Conservation (phyloP, 2,113 vertebrate genomes). For the Chaenocephalus aceratus region DNA sequence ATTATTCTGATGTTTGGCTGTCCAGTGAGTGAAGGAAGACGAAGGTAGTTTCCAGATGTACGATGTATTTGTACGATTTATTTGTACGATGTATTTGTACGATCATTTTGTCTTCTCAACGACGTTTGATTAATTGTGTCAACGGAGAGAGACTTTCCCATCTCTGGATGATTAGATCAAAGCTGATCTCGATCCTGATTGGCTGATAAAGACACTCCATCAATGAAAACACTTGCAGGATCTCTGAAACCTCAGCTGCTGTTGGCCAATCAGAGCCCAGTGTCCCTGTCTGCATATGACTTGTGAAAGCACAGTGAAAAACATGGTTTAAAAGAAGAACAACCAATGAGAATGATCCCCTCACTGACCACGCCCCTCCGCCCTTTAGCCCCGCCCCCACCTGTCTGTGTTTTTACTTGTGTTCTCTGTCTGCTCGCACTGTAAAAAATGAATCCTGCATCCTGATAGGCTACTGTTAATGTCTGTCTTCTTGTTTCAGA, state of each 20-base stretch:
- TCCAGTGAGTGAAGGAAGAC: conserved; percentile 17
- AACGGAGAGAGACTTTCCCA: too few species aligned
- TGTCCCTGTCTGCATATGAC: not conserved
- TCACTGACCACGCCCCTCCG: not conserved
- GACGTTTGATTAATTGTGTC: too few species aligned
- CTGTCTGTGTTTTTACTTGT: conserved; percentile 16
- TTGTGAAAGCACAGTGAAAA: not conserved
- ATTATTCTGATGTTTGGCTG: conserved; percentile 14
- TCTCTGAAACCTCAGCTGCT: not conserved
- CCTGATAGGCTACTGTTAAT: conserved; percentile 56
- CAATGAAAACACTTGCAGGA: not conserved
- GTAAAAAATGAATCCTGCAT: conserved; percentile 56
- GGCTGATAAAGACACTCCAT: not conserved
- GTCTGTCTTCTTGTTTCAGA: conserved; percentile 47
- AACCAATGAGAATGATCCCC: not conserved
- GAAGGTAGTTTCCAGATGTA: too few species aligned
- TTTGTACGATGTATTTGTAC: too few species aligned
- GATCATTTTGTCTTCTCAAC: too few species aligned
- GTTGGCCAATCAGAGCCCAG: not conserved
- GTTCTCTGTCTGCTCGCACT: conserved; percentile 28
- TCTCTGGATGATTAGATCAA: not conserved
- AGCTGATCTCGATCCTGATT: not conserved
- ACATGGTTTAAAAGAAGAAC: not conserved
- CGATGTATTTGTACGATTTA: too few species aligned
- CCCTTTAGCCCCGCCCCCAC: not conserved